A percentile compares a stretch with the other conserved stretches of the same genome.
These are phyloP conservation scores for Lutjanus campechanus DNA, from an alignment of 2,797 vertebrate species.

Conservation along the genomic window DNA sequence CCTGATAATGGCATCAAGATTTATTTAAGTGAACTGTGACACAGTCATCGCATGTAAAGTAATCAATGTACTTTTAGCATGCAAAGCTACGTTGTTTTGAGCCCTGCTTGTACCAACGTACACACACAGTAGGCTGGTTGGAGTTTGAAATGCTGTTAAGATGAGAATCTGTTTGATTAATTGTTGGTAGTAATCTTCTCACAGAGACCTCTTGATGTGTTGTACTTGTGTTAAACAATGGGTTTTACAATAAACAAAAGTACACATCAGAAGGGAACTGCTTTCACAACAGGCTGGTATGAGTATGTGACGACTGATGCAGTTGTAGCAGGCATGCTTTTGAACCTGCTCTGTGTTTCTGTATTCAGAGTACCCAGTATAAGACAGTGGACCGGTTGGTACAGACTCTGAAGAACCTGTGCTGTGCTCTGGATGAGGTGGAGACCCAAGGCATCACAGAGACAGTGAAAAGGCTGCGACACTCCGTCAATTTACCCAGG, in stretches of 20 bases:
- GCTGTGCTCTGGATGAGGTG: slow-evolving; percentile 92
- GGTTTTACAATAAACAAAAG: slow-evolving; percentile 7
- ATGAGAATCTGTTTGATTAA: slow-evolving; percentile 10
- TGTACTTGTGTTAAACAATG: slow-evolving; percentile 22
- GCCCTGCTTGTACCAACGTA: background rate
- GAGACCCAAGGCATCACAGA: slow-evolving; percentile 92
- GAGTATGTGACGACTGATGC: background rate
- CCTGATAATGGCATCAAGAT: slow-evolving; percentile 19
- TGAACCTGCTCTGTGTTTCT: slow-evolving; percentile 14
- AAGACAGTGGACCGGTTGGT: slow-evolving; percentile 92
- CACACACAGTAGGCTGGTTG: background rate
- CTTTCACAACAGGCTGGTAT: background rate
- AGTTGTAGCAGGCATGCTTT: background rate
- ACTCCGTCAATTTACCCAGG: slow-evolving; percentile 91
- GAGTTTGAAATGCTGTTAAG: background rate
- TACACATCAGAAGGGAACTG: background rate
- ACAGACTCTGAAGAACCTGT: slow-evolving; percentile 94
- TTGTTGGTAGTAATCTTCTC: background rate
- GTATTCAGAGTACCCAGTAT: slow-evolving; percentile 87
- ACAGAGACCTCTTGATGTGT: background rate
- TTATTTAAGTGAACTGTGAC: background rate
- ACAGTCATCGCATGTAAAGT: background rate
- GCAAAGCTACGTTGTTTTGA: slow-evolving; percentile 5
- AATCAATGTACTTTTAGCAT: background rate
- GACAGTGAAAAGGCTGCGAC: slow-evolving; percentile 91